Base-by-base conservation (phyloP, 2,113 vertebrate species). In the Hylia prasina region DNA sequence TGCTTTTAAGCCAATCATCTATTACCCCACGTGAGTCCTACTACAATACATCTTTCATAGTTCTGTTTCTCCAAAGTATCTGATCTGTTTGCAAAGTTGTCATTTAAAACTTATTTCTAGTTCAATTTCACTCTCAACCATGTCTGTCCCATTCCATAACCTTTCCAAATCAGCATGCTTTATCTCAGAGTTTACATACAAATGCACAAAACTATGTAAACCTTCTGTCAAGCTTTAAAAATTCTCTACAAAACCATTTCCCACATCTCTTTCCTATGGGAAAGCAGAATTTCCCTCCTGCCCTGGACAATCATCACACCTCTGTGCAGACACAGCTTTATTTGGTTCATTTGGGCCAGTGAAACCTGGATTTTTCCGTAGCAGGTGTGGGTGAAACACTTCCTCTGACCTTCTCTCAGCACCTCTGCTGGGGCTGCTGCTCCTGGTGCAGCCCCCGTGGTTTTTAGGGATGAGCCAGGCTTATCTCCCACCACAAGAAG, bases 361-460 rank as follows among this genome's bases (percentile, higher is more conserved):
- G 60, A 56, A 73, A 51, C 11, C 27, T 68, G 70, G 44, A 7
- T 15, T 75, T 79, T 27, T 28, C 51, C 23, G 5, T 37, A 2
- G 11, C 3, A 4, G 0, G 0, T 21, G 22, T 13, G 25, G 12
- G 13, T 56, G 48, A 42, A 78, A 57, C 1, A 0, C 6, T 64
- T 71, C n/a, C 28, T 11, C 10, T 47, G 39, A 8, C 1, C 1
- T 15, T 40, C 40, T 37, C 10, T 17, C 15, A 18, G 69, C 1
- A 3, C 5, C 21, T 75, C 35, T 24, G 6, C 75, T 40, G 76
- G 18, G 24, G 23, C 31, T 65, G 33, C 39, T 56, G 31, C 27
- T 64, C 16, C 2, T 40, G 6, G 6, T 17, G 10, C 37, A 85
- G 40, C 24, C 8, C 28, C 35, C 45, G 20, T 20, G 27, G 1